These are phyloP conservation scores for Drosophila nigrodunni DNA, from an alignment of 1,140 invertebrate species.

Conservation along the genomic window DNA sequence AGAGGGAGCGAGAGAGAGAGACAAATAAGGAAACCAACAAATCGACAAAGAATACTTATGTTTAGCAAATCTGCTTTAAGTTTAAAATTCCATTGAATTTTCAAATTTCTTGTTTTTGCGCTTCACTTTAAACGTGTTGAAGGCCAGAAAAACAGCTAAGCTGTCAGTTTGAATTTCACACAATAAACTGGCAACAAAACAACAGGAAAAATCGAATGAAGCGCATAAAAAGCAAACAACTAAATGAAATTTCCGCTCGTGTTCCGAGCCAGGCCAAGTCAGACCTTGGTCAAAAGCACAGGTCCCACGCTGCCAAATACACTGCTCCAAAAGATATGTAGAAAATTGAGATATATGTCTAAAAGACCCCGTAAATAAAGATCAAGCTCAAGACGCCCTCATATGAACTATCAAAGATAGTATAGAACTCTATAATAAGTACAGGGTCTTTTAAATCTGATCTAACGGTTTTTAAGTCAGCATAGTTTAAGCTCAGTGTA, in stretches of 20 bases:
- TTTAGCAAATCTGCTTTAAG: constrained; percentile 21
- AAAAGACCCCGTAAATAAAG: too few species aligned
- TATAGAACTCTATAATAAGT: too few species aligned
- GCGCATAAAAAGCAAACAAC: constrained; percentile 71
- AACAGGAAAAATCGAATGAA: constrained; percentile 59
- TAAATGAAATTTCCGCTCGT: constrained; percentile 79
- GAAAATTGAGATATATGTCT: too few species aligned
- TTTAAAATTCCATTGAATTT: constrained; percentile 11
- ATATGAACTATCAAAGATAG: too few species aligned
- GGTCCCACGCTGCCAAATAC: not conserved
- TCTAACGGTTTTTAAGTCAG: not conserved
- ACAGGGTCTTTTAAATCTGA: too few species aligned
- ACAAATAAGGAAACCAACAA: constrained; percentile 3
- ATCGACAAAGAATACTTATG: constrained; percentile 26
- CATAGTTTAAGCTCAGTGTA: not conserved
- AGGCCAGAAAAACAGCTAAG: constrained; percentile 26
- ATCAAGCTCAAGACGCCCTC: too few species aligned
- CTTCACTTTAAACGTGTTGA: constrained; percentile 30
- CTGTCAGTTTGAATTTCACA: constrained; percentile 44
- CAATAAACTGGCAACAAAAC: constrained; percentile 58
- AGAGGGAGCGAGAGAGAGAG: not conserved
- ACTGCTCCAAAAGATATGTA: not conserved
- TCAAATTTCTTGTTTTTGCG: constrained; percentile 17
- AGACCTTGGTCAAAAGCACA: constrained; percentile 1
- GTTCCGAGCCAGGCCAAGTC: constrained; percentile 10